Base-by-base conservation (phyloP, 2,113 vertebrate species). In the Carassius carassius region DNA sequence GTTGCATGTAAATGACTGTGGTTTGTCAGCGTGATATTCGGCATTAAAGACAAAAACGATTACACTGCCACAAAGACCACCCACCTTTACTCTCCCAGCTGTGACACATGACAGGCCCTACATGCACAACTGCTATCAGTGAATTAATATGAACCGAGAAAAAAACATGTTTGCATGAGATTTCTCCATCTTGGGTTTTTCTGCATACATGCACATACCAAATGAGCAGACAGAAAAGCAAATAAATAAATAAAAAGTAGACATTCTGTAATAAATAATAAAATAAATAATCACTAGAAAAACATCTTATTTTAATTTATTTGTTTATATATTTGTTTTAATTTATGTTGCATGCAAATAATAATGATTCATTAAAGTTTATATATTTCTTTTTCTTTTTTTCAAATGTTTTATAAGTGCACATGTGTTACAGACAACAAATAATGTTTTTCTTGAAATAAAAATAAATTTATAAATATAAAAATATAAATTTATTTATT, bases 11-110 rank as follows among this genome's bases (percentile, higher is more conserved):
- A 70, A 83, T 67, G 70, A 73, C 54, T 84, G 85, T 77, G 54
- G 84, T 81, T 54, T 84, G 72, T 73, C 63, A 49, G 81, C 21
- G 69, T 73, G 86, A 73, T 82, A 81, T 86, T 44, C 67, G 4
- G 80, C 47, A 54, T 67, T 78, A n/a, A 78, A 23, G 21, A 65
- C 54, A 77, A 29, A 56, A 13, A 23, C 44, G 63, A 86, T 41
- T 82, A 2, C 44, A 80, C 5, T 63, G 51, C 58, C 58, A 29
- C 75, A 60, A 58, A 75, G 72, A 62, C 80, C 87, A 88, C 87
- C 58, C 84, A 44, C 80, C 21, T 69, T 67, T 73, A 17, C 21
- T 17, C 56, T 60, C 17, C 32, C 54, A n/a, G 51, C 29, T 13
- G 29, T 2, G 12, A 14, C 70, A 73, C 70, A 73, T 12, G 11